Evolutionary conservation across 2,113 vertebrate species (phyloP), one percentile per base, ranked within the genome.

Genomic region (Sapajus apella): DNA sequence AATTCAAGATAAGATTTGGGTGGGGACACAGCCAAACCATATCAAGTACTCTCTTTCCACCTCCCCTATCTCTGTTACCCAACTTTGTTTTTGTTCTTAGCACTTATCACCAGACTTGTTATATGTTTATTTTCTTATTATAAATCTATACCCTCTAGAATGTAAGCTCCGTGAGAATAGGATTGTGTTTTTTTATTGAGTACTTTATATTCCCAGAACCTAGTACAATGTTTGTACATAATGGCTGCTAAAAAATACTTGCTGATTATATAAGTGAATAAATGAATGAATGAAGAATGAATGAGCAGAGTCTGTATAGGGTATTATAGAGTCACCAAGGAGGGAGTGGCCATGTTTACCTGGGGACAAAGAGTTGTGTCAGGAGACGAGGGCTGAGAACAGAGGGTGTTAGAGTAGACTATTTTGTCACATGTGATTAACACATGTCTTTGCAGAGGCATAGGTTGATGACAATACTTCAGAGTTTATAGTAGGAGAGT

Each of bases 41-140:
- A 30, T 64, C 61, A 64, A 64, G 61, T 64, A n/a, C 6, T 77
- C 16, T 96, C 32, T 58, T 80, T 84, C 32, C n/a, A 68, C 88
- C 20, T 87, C 6, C 21, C 21, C 17, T 52, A 21, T 45, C 5
- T 6, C 12, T 90, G 47, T 93, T 81, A 13, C 16, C 35, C 32
- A 7, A 68, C 27, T 91, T 95, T 58, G 21, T 84, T 56, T 94
- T 75, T 84, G 37, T 91, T 93, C 64, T 97, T 88, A 81, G 35
- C 27, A 72, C 47, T 95, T 81, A 81, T 1, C 6, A 87, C 6
- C 61, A 88, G 23, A 45, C 11, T 73, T 90, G 4, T 83, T 90
- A 82, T 70, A 80, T 87, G 91, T 61, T 68, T 93, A 75, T 86
- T 68, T 80, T 56, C 47, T 81, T 43, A 66, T 64, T 64, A 64